Conservation (phyloP, 2,888 invertebrate genomes). For the Vandiemenella viatica region DNA sequence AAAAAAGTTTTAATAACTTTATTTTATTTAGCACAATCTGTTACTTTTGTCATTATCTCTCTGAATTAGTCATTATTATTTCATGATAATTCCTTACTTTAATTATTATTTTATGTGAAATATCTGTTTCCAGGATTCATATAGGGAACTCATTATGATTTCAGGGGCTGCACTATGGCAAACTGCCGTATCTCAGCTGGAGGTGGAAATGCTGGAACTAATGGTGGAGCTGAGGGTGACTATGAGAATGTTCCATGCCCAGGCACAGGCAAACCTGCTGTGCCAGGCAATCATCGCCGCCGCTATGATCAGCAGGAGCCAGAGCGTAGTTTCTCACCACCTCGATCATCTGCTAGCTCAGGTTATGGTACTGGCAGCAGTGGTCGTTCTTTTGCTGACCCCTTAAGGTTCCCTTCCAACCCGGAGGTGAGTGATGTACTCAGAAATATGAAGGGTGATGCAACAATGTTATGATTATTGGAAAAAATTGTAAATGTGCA, state of each 20-base stretch:
- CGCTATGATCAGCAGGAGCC: conserved; percentile 32
- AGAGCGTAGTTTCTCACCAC: conserved; percentile 60
- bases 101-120: too few relatives aligned
- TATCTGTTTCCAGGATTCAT: too few relatives aligned
- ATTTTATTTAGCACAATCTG: too few relatives aligned
- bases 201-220: conserved; percentile 31
- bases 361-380: conserved; percentile 65
- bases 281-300: conserved; percentile 35
- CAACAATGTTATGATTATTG: not conserved
- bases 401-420: conserved; percentile 27
- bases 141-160: too few relatives aligned
- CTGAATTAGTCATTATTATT: too few relatives aligned
- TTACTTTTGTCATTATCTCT: too few relatives aligned
- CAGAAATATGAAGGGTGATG: not conserved
- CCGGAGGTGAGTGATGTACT: conserved; percentile 26
- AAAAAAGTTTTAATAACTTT: too few relatives aligned
- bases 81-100: too few relatives aligned
- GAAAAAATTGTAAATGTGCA: too few relatives aligned
- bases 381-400: conserved; percentile 27
- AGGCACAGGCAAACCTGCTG: conserved; percentile 3
- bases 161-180: conserved; percentile 44
- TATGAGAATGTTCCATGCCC: conserved; percentile 44
- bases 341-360: conserved; percentile 65
- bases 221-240: conserved; percentile 33
- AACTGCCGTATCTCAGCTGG: conserved; percentile 39